Evolutionary conservation across 1,140 invertebrate species (phyloP), one percentile per base, ranked within the genome.

Genomic region (Leptonema lineaticorne): DNA sequence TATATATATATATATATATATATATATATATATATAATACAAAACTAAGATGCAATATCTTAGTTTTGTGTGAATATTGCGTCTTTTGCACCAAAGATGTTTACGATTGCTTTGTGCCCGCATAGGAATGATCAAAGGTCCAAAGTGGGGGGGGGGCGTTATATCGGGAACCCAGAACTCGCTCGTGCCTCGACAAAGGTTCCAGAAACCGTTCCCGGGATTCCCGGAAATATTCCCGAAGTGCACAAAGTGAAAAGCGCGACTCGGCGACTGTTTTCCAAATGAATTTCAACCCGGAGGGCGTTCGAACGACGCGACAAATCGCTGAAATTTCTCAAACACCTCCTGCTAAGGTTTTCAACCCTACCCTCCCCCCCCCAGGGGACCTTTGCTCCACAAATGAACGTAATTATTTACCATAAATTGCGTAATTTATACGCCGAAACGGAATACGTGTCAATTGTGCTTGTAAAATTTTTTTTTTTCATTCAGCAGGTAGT

Each of bases 301-400:
- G 37, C 11, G 37, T 4, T 9, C 11, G 37, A 16, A 11, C 11
- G 37, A 16, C 22, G 50, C 50, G 50, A 53, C 50, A 53, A 53
- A 53, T 53, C 50, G 50, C 24, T 53, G 50, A 53, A 53, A 53
- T 53, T 53, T 53, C 50, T 53, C 50, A 53, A 53, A 53, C 50
- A 24, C 27, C 27, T 53, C 27, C 50, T 14, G 24, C 50, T 53
- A 24, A 53, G n/a, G n/a, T n/a, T n/a, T n/a, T n/a, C n/a, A n/a
- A n/a, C n/a, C n/a, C n/a, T n/a, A n/a, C n/a, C n/a, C n/a, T n/a
- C n/a, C n/a, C n/a, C n/a, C n/a, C n/a, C n/a, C n/a, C n/a, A n/a
- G n/a, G n/a, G n/a, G n/a, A n/a, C n/a, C n/a, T n/a, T n/a, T n/a
- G n/a, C n/a, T n/a, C n/a, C n/a, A n/a, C n/a, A n/a, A n/a, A n/a